phyloP scores from a whole-genome alignment of 2,113 vertebrate genomes.

The Antennarius striatus region DNA sequence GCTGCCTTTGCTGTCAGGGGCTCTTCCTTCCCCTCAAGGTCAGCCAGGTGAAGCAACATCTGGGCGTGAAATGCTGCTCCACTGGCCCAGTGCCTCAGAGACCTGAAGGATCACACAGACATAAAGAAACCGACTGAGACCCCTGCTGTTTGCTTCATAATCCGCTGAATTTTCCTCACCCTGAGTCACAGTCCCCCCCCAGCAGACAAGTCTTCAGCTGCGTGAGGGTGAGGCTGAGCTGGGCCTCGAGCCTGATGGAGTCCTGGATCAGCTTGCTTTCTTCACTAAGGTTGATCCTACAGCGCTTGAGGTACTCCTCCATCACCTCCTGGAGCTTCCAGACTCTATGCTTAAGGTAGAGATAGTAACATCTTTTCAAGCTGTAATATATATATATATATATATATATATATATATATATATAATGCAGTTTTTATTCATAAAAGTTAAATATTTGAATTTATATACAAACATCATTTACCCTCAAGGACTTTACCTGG shows the following conservation, averaged over 20 bases:
- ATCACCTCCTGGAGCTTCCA: conserved; percentile 71
- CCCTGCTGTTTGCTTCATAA: too few species aligned
- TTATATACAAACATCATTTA: too few species aligned
- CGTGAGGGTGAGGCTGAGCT: conserved; percentile 71
- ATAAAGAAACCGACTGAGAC: too few species aligned
- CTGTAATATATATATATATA: background rate
- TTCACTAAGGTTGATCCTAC: conserved; percentile 63
- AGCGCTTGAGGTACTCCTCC: conserved; percentile 77
- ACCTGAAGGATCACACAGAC: conserved; percentile 37
- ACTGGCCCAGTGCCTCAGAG: conserved; percentile 72
- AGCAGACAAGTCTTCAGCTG: conserved; percentile 71
- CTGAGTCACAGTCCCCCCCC: conserved; percentile 60
- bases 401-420: background rate
- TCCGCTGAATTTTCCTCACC: conserved; percentile 22
- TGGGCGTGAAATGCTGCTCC: conserved; percentile 71
- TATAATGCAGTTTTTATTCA: background rate
- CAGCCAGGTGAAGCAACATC: conserved; percentile 70
- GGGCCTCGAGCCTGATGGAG: conserved; percentile 60
- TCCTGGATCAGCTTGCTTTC: conserved; percentile 59
- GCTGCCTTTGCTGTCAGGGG: conserved; percentile 55
- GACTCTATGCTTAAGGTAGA: conserved; percentile 44
- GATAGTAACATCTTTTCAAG: too few species aligned
- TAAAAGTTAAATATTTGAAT: too few species aligned
- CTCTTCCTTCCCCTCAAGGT: conserved; percentile 47
- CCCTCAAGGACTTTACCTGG: conserved; percentile 48